Evolutionary conservation across 2,888 invertebrate species (phyloP).

Genomic region (Camptogramma bilineatum): DNA sequence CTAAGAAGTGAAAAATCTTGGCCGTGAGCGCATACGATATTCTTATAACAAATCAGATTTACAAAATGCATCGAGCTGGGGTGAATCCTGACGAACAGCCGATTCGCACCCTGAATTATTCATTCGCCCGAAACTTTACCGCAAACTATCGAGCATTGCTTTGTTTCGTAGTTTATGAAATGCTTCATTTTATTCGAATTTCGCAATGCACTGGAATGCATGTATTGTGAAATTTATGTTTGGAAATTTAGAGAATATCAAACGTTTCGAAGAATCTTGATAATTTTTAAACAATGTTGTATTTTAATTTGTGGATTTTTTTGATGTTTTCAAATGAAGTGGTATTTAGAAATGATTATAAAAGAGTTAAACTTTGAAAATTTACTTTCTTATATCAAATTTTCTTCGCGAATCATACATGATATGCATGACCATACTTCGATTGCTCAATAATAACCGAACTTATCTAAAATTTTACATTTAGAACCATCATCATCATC

Average conservation of each 20-base stretch:
- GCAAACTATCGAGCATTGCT: conserved; percentile 70
- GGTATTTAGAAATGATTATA: too few relatives aligned
- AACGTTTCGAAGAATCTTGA: too few relatives aligned
- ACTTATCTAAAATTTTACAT: too few relatives aligned
- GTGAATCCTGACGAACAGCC: conserved; percentile 77
- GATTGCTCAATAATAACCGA: too few relatives aligned
- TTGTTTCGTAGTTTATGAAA: conserved; percentile 78
- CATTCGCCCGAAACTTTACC: conserved; percentile 74
- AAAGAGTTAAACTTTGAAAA: too few relatives aligned
- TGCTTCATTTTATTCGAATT: conserved; percentile 55
- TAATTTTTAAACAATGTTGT: too few relatives aligned
- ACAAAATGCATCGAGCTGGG: conserved; percentile 74
- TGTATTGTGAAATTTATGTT: conserved; percentile 42
- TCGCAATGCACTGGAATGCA: conserved; percentile 33
- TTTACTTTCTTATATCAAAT: too few relatives aligned
- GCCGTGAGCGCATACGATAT: conserved; percentile 71
- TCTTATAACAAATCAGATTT: conserved; percentile 72
- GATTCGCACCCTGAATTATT: conserved; percentile 81
- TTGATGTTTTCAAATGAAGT: too few relatives aligned
- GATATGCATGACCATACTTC: too few relatives aligned
- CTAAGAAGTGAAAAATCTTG: conserved; percentile 66
- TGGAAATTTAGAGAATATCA: background rate
- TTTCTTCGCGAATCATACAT: too few relatives aligned
- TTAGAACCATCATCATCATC: too few relatives aligned
- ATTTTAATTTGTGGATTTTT: too few relatives aligned